A percentile compares a stretch with the other conserved stretches of the same genome.
Conservation (phyloP, 2,888 invertebrate genomes). For the Dasypogon diadema region DNA sequence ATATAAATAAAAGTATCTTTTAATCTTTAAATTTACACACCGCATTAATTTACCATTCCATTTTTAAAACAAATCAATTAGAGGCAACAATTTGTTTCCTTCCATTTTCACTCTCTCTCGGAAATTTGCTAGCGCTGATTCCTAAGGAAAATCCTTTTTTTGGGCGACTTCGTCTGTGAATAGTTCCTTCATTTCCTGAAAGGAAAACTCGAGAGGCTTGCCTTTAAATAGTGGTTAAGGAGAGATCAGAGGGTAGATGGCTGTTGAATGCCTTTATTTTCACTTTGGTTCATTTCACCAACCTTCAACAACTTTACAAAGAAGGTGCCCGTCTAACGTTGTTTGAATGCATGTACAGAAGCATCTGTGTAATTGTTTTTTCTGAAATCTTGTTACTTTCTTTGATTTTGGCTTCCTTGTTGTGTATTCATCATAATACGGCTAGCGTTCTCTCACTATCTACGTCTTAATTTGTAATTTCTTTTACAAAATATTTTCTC, state of each 20-base stretch:
- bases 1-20: no score
- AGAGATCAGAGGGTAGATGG: not conserved
- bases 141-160: not conserved
- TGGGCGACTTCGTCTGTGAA: not conserved
- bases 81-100: not conserved
- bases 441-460: not conserved
- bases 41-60: no score
- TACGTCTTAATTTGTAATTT: conserved; percentile 30
- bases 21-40: no score
- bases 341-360: no score
- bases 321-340: not conserved
- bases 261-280: conserved; percentile 14
- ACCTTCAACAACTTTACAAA: not conserved
- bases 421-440: not conserved
- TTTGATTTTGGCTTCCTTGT: not conserved
- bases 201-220: not conserved
- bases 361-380: not conserved
- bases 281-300: conserved; percentile 23
- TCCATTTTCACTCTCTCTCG: not conserved
- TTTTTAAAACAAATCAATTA: not conserved
- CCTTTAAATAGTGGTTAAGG: not conserved
- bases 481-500: not conserved
- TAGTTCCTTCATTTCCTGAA: not conserved
- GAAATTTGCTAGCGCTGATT: not conserved
- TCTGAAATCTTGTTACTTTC: conserved; percentile 21